Evolutionary conservation across 2,113 vertebrate genomes (phyloP), one percentile per base, ranked within the genome.

Genomic region (Paramormyrops kingsleyae): DNA sequence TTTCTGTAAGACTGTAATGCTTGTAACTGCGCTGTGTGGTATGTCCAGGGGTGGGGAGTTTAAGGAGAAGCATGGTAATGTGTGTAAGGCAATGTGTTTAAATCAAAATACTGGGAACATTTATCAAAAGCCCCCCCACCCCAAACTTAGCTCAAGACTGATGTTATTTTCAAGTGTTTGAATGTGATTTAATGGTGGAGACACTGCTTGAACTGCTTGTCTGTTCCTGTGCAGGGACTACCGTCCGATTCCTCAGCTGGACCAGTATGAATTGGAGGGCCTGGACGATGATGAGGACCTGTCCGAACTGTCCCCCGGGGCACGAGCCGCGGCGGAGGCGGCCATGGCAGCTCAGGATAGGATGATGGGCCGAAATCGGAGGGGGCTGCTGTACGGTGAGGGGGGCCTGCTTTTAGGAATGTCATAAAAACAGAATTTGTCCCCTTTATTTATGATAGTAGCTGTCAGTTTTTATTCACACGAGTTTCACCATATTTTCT

Each of bases 271-370:
- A 92, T 94, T 93, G 0, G 99, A 99, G 84, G 99, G 99, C 21
- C 88, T 99, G 95, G 98, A 98, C 27, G 97, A 99, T 0, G 97
- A 98, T 0, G 98, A 98, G 13, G 98, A 99, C 0, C 89, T 98
- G 74, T 97, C 97, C 1, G 98, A 99, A 89, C 94, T 99, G 90
- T 99, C 98, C 0, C 98, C 98, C 4, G 97, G 98, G 77, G 97
- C 98, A 90, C 93, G 99, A 1, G 98, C 97, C 0, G 97, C 97
- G 0, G 99, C 98, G 0, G 99, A 99, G 91, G 96, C 97, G 47
- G 97, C 92, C 5, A 98, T 99, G 98, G 94, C 96, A 47, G 95
- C 96, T 89, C 94, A 98, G 0, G 99, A 99, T 94, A 92, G 97
- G 0, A 97, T 97, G 93, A 95, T 96, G 66, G 97, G 98, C 8